These are phyloP conservation scores for Aepyceros melampus DNA, from an alignment of 2,113 vertebrate species.

Conservation along the genomic window DNA sequence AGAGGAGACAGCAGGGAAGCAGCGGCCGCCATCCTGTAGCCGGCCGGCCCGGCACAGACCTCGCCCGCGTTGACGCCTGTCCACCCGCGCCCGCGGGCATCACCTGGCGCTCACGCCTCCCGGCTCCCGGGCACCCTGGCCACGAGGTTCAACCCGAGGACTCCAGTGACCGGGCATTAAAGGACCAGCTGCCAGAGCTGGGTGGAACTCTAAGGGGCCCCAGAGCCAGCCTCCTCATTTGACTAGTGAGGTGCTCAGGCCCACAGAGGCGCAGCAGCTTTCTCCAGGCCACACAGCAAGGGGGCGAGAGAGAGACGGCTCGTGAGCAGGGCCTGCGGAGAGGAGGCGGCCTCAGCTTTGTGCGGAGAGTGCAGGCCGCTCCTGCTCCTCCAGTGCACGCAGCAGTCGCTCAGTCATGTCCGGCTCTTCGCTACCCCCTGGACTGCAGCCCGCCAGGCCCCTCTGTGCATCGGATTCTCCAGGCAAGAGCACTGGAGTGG, in stretches of 20 bases:
- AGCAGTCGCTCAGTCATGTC: background rate
- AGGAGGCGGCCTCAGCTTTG: too few relatives aligned
- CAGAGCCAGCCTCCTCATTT: background rate
- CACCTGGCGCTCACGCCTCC: background rate
- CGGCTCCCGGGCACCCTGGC: background rate
- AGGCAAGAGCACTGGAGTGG: background rate
- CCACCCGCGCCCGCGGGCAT: background rate
- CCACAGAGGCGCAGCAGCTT: background rate
- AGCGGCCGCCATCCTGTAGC: background rate
- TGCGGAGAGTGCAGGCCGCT: background rate
- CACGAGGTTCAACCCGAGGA: background rate
- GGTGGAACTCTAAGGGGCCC: background rate
- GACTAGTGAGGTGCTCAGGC: background rate
- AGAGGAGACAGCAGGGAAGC: background rate
- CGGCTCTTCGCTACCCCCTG: background rate
- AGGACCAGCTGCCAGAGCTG: background rate
- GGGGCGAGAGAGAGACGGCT: background rate
- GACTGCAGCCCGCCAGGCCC: background rate
- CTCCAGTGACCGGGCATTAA: background rate
- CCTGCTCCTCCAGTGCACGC: accelerated
- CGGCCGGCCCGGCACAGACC: background rate
- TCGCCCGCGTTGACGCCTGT: background rate
- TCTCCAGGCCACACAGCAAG: background rate
- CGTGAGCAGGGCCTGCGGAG: background rate
- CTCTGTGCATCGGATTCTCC: background rate